Conservation (phyloP, 2,797 vertebrate genomes). For the Ambastaia sidthimunki region DNA sequence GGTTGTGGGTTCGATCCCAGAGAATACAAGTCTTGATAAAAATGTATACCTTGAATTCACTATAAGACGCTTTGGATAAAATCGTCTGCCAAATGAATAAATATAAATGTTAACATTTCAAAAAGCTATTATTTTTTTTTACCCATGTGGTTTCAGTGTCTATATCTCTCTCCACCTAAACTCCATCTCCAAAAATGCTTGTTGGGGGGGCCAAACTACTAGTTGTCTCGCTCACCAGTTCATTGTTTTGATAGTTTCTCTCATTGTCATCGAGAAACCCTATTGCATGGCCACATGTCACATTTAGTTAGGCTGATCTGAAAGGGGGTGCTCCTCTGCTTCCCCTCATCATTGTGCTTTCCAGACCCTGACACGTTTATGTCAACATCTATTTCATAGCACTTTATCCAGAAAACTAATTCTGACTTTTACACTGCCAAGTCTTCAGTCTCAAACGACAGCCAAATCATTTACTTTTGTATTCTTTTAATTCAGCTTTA, state of each 20-base stretch:
- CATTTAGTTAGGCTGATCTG: conserved; percentile 62
- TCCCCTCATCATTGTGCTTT: conserved; percentile 70
- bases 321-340: conserved; percentile 49
- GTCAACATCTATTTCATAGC: conserved; percentile 70
- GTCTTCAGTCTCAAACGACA: conserved; percentile 47
- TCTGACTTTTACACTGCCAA: conserved; percentile 61
- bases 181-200: background rate
- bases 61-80: too few species aligned
- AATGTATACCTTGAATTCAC: too few species aligned
- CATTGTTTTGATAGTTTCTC: conserved; percentile 28
- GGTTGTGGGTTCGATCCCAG: too few species aligned
- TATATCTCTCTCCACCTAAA: background rate
- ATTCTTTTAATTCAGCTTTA: background rate
- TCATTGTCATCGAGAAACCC: conserved; percentile 42
- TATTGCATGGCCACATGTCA: conserved; percentile 67
- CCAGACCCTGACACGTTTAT: conserved; percentile 71
- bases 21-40: too few species aligned
- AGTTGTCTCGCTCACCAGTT: conserved; percentile 47
- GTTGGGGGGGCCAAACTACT: background rate
- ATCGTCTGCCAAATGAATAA: too few species aligned
- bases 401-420: conserved; percentile 68
- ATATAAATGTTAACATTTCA: too few species aligned
- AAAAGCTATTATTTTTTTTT: background rate
- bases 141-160: background rate
- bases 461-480: background rate